These are phyloP conservation scores for Shargacucullia verbasci DNA, from an alignment of 2,888 invertebrate genomes.

Conservation along the genomic window DNA sequence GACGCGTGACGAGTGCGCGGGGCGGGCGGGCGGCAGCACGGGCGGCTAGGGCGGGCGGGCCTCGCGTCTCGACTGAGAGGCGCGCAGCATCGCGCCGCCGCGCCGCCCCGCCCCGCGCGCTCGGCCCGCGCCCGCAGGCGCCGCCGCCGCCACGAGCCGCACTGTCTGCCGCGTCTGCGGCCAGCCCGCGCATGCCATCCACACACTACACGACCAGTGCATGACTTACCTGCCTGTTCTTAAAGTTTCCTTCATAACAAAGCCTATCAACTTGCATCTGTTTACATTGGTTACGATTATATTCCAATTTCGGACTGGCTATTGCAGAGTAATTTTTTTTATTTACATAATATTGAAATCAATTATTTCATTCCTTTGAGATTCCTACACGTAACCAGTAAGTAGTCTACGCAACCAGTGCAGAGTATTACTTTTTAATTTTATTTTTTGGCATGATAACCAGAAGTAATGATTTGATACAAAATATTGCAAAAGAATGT, in stretches of 20 bases:
- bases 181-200: constrained; percentile 71
- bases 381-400: too few species aligned
- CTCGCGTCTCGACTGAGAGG: constrained; percentile 91
- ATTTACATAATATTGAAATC: not conserved
- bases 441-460: too few species aligned
- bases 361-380: too few species aligned
- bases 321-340: constrained; percentile 10
- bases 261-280: constrained; percentile 19
- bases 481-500: too few species aligned
- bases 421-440: too few species aligned
- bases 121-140: constrained; percentile 69
- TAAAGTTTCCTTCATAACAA: constrained; percentile 36
- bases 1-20: constrained; percentile 78
- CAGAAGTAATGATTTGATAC: too few species aligned
- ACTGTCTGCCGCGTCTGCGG: constrained; percentile 83
- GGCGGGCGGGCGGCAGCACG: constrained; percentile 81
- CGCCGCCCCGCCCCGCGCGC: constrained; percentile 83
- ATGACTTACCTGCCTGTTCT: constrained; percentile 36
- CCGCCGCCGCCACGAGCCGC: constrained; percentile 78
- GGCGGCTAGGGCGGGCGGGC: constrained; percentile 89
- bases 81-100: constrained; percentile 90
- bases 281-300: not conserved
- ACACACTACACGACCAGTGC: constrained; percentile 22
- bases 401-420: too few species aligned
- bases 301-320: constrained; percentile 1